Evolutionary conservation across 1,140 invertebrate genomes (phyloP).

Genomic region (Bemisia tabaci): DNA sequence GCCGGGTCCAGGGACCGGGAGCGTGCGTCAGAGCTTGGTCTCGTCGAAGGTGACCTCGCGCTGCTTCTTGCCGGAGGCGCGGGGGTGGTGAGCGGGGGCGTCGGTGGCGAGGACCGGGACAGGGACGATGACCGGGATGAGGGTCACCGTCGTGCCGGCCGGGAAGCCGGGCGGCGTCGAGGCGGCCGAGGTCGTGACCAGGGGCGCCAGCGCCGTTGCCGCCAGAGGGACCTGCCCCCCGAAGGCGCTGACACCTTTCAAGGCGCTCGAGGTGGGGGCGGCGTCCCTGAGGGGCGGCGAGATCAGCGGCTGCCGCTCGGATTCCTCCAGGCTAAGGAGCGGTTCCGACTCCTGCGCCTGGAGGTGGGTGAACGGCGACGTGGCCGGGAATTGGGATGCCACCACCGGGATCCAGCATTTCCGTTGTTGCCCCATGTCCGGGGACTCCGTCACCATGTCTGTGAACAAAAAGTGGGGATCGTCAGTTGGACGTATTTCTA

Average conservation of each 20-base stretch:
- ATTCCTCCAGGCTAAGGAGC: neutral
- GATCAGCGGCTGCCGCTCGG: neutral
- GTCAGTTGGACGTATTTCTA: no score
- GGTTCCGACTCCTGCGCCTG: slow-evolving; percentile 12
- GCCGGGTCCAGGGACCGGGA: no score
- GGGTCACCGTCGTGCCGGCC: slow-evolving; percentile 12
- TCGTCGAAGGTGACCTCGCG: slow-evolving; percentile 42
- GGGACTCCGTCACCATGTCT: no score
- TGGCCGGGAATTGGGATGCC: slow-evolving; percentile 44
- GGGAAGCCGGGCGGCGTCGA: slow-evolving; percentile 6
- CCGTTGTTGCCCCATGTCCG: slow-evolving; percentile 30
- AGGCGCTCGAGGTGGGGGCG: no score
- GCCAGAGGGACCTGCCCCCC: slow-evolving; percentile 3
- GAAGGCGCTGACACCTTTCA: neutral
- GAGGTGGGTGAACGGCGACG: slow-evolving; percentile 37
- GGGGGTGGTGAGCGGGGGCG: slow-evolving; percentile 27
- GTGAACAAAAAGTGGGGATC: no score
- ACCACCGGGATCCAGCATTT: slow-evolving; percentile 42
- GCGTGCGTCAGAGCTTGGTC: slow-evolving; percentile 22
- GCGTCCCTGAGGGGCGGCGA: neutral
- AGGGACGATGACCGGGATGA: slow-evolving; percentile 21
- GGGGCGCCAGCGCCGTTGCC: slow-evolving; percentile 1
- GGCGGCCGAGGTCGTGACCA: slow-evolving; percentile 10
- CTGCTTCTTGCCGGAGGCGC: slow-evolving; percentile 30
- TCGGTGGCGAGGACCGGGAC: slow-evolving; percentile 26